Evolutionary conservation across 2,888 invertebrate species (phyloP).

Genomic region (Dasypogon diadema): DNA sequence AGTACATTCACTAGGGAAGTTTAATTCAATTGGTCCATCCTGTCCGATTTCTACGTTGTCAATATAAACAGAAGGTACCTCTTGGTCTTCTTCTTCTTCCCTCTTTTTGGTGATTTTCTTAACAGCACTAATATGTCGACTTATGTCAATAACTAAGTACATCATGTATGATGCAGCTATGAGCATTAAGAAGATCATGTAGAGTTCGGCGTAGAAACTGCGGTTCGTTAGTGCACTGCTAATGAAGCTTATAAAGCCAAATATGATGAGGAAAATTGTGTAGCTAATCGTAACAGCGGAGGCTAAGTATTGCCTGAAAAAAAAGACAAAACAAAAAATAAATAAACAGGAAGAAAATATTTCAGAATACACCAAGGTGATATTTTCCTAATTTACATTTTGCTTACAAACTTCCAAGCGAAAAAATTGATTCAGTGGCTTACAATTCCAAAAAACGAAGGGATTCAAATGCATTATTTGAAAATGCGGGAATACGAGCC

Average conservation of each 20-base stretch:
- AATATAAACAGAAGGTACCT: constrained; percentile 66
- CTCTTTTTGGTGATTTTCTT: constrained; percentile 69
- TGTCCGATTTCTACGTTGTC: constrained; percentile 58
- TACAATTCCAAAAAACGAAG: too few species aligned
- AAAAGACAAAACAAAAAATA: constrained; percentile 50
- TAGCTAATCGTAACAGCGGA: constrained; percentile 77
- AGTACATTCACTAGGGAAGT: background rate
- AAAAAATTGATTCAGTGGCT: too few species aligned
- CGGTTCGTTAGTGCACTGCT: constrained; percentile 72
- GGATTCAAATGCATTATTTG: too few species aligned
- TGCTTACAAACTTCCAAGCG: too few species aligned
- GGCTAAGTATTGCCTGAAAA: constrained; percentile 73
- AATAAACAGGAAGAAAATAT: background rate
- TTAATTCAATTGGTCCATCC: constrained; percentile 45
- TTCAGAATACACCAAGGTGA: background rate
- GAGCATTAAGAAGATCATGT: constrained; percentile 53
- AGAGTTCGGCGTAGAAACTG: constrained; percentile 72
- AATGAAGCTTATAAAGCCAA: constrained; percentile 76
- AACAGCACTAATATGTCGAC: constrained; percentile 71
- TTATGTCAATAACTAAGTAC: constrained; percentile 75
- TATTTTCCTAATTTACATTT: background rate
- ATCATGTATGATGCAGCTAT: constrained; percentile 69
- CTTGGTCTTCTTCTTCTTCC: constrained; percentile 61
- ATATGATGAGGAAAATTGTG: constrained; percentile 76
- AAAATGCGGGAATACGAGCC: too few species aligned